Evolutionary conservation across 2,888 invertebrate genomes (phyloP).

Genomic region (Callimorpha dominula): DNA sequence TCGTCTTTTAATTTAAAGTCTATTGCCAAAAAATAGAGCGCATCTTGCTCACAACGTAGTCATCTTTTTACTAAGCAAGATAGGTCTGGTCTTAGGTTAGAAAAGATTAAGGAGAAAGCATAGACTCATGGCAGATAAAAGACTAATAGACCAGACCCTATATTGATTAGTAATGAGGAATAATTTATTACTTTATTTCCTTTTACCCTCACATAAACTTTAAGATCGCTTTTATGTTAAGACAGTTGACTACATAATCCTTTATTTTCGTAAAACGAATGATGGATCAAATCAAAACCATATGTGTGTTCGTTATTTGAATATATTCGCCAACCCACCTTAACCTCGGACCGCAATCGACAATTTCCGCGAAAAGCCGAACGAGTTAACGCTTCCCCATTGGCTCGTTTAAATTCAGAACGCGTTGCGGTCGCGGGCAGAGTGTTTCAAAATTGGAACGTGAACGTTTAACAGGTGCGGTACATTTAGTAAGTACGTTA

Average conservation of each 20-base stretch:
- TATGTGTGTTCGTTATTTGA: conserved; percentile 13
- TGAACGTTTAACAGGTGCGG: conserved; percentile 57
- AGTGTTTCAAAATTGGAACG: conserved; percentile 66
- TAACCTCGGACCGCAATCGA: conserved; percentile 33
- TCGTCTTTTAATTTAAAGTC: no score
- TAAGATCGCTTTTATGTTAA: background rate
- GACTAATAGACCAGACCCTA: background rate
- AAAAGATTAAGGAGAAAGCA: background rate
- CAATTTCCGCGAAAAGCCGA: conserved; percentile 52
- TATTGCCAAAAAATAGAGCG: no score
- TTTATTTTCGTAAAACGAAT: background rate
- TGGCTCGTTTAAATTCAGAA: conserved; percentile 76
- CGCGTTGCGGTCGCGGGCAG: conserved; percentile 75
- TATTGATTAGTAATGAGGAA: no score
- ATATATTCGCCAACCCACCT: conserved; percentile 7
- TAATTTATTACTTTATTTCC: background rate
- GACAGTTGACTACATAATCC: background rate
- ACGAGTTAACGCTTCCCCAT: conserved; percentile 67
- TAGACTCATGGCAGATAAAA: background rate
- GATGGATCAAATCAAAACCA: conserved; percentile 3
- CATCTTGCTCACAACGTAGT: no score
- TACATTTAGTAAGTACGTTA: conserved; percentile 51
- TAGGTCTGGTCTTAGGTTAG: no score
- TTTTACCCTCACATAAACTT: background rate
- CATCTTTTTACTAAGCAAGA: no score